Percentiles rank a stretch among this genome's conserved stretches.
These are phyloP conservation scores for silkworm (Bombyx mori) DNA, from an alignment of 1,140 invertebrate genomes.

Conservation along the genomic window ASM3026992v2 NC_085115.1:2233001-2233500, in stretches of 20 bases:
- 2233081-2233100: no score
- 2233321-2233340: constrained; percentile 35
- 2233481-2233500: no score
- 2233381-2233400: not conserved
- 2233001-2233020: no score
- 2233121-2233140: no score
- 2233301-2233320: constrained; percentile 51
- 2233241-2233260: constrained; percentile 35
- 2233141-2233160: no score
- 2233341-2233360: not conserved
- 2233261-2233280: constrained; percentile 43
- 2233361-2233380: constrained; percentile 2
- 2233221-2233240: constrained; percentile 48
- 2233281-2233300: constrained; percentile 52
- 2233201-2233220: not conserved
- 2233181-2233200: not conserved
- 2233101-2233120: no score
- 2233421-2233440: no score
- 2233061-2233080: no score
- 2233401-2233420: no score
- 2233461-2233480: not conserved
- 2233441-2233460: not conserved
- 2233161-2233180: no score
- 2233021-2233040: no score
- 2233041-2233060: no score